These are phyloP conservation scores for Cottus gobio DNA, from an alignment of 2,113 vertebrate genomes.

Conservation along the genomic window DNA sequence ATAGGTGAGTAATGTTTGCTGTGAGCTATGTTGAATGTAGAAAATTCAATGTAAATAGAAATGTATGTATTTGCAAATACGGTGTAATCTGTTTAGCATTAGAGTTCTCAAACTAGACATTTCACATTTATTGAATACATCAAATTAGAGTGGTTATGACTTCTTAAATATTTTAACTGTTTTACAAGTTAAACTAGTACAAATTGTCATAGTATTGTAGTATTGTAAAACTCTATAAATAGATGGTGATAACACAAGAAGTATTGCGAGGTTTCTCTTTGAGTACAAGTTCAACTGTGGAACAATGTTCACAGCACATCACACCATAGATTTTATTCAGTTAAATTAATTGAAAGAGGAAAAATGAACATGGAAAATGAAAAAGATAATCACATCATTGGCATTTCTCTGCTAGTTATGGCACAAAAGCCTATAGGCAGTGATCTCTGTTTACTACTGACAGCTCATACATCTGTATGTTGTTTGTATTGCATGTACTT, in stretches of 20 bases:
- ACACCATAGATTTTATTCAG: not conserved
- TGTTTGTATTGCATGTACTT: not conserved
- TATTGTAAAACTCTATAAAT: not conserved
- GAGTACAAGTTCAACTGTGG: not conserved
- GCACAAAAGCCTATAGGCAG: not conserved
- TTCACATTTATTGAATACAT: not conserved
- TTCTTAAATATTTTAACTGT: not conserved
- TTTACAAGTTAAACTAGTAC: not conserved
- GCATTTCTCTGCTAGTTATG: not conserved
- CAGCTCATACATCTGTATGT: not conserved
- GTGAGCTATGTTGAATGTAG: not conserved
- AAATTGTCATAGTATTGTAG: not conserved
- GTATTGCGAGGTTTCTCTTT: not conserved
- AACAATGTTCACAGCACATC: not conserved
- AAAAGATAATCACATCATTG: not conserved
- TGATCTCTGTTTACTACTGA: not conserved
- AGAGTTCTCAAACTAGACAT: not conserved
- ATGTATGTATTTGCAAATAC: not conserved
- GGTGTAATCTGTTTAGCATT: not conserved
- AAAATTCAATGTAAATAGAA: too few relatives aligned
- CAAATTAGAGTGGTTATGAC: not conserved
- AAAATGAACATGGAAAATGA: not conserved
- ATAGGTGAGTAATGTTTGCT: slow-evolving; percentile 51
- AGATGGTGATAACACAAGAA: not conserved
- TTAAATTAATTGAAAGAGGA: slow-evolving; percentile 6